Base-by-base conservation (phyloP, 2,888 invertebrate genomes). In the Perizoma affinitatum region DNA sequence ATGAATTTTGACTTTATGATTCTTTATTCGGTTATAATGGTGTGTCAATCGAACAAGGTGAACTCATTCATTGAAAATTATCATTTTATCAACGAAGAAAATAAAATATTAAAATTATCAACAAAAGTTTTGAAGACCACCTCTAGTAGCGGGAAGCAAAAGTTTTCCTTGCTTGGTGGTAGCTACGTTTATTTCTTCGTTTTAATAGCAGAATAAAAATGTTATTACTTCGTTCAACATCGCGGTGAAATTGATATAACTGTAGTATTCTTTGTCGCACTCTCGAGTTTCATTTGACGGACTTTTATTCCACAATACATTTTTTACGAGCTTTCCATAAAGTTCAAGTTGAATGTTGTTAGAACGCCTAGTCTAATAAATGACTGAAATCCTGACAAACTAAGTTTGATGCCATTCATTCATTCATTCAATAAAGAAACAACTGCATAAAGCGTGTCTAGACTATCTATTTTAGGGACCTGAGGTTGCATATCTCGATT, bases 171-270 rank as follows among this genome's bases (percentile, higher is more conserved):
- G 51, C 45, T 56, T 55, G 3, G 11, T 43, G 63, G 49, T 61
- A 58, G 38, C 65, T 64, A 73, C 76, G 74, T 78, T 75, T 76
- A 79, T 79, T 73, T 74, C 71, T 71, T 73, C 65, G 63, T 71
- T 62, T 79, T 80, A 78, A 82, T 80, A 75, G 78, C 66, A 75
- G 73, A 77, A 83, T 83, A 84, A 84, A 84, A 84, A 82, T 76
- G 78, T 82, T 83, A 85, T 80, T 79, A 80, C 80, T 83, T 68
- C 78, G 75, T 80, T 79, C 78, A 82, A 78, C 75, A 78, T 79
- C 73, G 79, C 75, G 78, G 79, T 80, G 76, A 80, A 83, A 81
- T 80, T 83, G 75, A 80, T 82, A 80, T 77, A 79, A 79, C 78
- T 80, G 60, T 66, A 73, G 76, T 72, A 75, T 78, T 79, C 78